A percentile compares a stretch with the other conserved stretches of the same genome.
These are phyloP conservation scores for Lepus townsendii DNA, from an alignment of 2,797 vertebrate genomes.

Conservation along the genomic window DNA sequence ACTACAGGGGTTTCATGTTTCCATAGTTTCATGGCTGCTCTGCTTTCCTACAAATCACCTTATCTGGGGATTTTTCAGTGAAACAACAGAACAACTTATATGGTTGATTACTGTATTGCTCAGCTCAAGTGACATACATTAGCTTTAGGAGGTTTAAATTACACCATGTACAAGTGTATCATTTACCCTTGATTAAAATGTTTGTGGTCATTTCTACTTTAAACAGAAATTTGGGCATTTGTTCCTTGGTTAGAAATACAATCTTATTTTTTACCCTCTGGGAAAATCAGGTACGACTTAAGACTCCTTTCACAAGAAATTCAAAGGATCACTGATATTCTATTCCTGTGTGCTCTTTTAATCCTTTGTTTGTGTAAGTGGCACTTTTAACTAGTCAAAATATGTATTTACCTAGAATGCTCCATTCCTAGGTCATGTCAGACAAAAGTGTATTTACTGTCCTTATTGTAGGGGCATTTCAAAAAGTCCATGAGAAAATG, in stretches of 20 bases:
- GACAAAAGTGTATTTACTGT: neutral
- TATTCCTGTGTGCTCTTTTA: slow-evolving; percentile 33
- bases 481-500: too few relatives aligned
- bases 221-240: slow-evolving; percentile 29
- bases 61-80: slow-evolving; percentile 44
- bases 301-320: slow-evolving; percentile 54
- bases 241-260: slow-evolving; percentile 63
- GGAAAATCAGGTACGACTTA: slow-evolving; percentile 65
- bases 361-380: slow-evolving; percentile 23
- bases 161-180: slow-evolving; percentile 19
- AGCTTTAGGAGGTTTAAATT: slow-evolving; percentile 49
- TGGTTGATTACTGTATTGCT: neutral
- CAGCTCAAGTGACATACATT: slow-evolving; percentile 44
- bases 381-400: slow-evolving; percentile 56
- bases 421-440: neutral
- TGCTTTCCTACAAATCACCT: slow-evolving; percentile 12
- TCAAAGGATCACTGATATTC: neutral
- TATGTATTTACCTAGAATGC: neutral
- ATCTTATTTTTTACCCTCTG: slow-evolving; percentile 58
- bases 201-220: slow-evolving; percentile 42
- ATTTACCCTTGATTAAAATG: slow-evolving; percentile 71
- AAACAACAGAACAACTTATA: slow-evolving; percentile 52
- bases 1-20: slow-evolving; percentile 23
- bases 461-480: too few relatives aligned
- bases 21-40: neutral